Percentiles rank a stretch among this genome's conserved stretches.
These are phyloP conservation scores for Notothenia rossii DNA, from an alignment of 2,113 vertebrate species.

Conservation along the genomic window DNA sequence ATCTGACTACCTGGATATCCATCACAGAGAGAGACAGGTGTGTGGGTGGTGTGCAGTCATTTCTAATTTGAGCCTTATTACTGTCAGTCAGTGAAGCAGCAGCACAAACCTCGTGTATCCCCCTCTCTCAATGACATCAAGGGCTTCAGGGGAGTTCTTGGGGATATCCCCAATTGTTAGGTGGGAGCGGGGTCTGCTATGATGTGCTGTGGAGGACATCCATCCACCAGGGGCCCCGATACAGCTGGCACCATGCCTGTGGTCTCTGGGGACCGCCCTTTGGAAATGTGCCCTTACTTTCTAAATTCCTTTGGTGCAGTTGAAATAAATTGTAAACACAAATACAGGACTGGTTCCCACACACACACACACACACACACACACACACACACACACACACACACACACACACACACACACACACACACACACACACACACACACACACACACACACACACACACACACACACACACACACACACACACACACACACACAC, in stretches of 20 bases:
- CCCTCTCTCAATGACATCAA: slow-evolving; percentile 64
- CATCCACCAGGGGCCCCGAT: slow-evolving; percentile 59
- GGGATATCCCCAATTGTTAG: slow-evolving; percentile 56
- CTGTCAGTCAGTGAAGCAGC: slow-evolving; percentile 19
- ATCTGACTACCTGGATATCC: slow-evolving; percentile 72
- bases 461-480: too few species aligned
- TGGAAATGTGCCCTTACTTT: slow-evolving; percentile 42
- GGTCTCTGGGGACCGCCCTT: slow-evolving; percentile 45
- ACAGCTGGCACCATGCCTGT: slow-evolving; percentile 54
- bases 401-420: not conserved
- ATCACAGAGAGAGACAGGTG: slow-evolving; percentile 65
- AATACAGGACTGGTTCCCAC: not conserved
- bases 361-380: not conserved
- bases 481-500: not conserved
- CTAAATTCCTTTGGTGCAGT: slow-evolving; percentile 16
- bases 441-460: not conserved
- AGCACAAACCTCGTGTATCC: slow-evolving; percentile 18
- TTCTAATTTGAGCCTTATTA: slow-evolving; percentile 51
- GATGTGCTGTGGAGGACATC: slow-evolving; percentile 66
- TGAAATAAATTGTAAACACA: slow-evolving; percentile 21
- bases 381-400: not conserved
- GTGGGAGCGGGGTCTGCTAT: slow-evolving; percentile 34
- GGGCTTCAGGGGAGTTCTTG: slow-evolving; percentile 55
- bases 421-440: not conserved
- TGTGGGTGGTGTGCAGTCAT: slow-evolving; percentile 67